Base-by-base conservation (phyloP, 2,797 vertebrate species). In the Parauchenoglanis ngamensis region DNA sequence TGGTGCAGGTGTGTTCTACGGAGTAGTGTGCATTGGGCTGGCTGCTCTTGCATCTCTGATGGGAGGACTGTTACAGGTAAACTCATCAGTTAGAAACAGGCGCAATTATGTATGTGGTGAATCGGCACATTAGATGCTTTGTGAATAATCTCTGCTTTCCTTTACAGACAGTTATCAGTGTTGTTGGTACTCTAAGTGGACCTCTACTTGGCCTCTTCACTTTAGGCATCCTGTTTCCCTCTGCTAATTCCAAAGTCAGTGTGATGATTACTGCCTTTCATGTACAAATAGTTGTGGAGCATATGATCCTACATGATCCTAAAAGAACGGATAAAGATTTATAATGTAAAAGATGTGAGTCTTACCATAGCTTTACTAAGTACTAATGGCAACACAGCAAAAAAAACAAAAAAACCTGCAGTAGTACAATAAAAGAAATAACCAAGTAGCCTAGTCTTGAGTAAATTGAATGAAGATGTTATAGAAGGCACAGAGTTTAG, bases 21-120 rank as follows among this genome's bases (percentile, higher is more conserved):
- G 98, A 0, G 90, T 87, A 67, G 78, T 97, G n/a, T 99, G 97
- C 90, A 97, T 99, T 7, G 96, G 92, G 46, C 98, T 99, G 98
- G 96, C 98, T 85, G 98, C 94, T 0, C 0, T 99, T 89, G 97
- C 97, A 11, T 99, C 98, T 15, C 76, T 97, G 1, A 94, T 99
- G 96, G 97, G 97, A 90, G 93, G 94, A 65, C 90, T 98, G 90
- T 87, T 99, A 80, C 97, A 99, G 97, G 98, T 87, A 80, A 68
- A 61, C 0, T 56, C 44, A 23, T 52, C 4, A 1, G n/a, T 67
- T 44, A 49, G 13, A 28, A 28, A 35, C 25, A 59, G 52, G 31
- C 31, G 49, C 46, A 78, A 13, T 17, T 15, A 40, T 23, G 23
- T 70, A 15, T 40, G n/a, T 31, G 6, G 28, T 49, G 25, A 28